A percentile compares a stretch with the other conserved stretches of the same genome.
phyloP scores from a whole-genome alignment of 2,113 vertebrate species.

The Colistium nudipinnis region DNA sequence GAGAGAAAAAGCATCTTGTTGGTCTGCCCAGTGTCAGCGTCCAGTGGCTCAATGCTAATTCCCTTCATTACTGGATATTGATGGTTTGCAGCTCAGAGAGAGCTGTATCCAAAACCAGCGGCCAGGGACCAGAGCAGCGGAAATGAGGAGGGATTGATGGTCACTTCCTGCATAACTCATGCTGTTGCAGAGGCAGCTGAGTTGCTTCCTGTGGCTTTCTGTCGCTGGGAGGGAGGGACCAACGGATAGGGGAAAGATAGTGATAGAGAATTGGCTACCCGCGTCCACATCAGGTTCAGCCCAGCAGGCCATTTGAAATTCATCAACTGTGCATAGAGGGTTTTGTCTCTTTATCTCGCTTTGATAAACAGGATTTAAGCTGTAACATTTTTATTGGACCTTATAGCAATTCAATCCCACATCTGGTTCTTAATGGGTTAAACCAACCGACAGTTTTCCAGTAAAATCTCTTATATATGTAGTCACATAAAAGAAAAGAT shows the following conservation, averaged over 20 bases:
- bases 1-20: constrained; percentile 66
- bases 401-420: not conserved
- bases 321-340: constrained; percentile 2
- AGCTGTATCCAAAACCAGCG: constrained; percentile 54
- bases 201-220: constrained; percentile 76
- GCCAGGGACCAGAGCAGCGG: constrained; percentile 62
- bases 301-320: constrained; percentile 21
- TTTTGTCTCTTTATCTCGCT: not conserved
- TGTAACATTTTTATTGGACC: not conserved
- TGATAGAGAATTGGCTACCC: constrained; percentile 18
- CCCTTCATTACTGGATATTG: constrained; percentile 77
- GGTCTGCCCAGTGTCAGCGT: constrained; percentile 72
- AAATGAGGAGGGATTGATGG: constrained; percentile 79
- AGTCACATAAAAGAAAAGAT: too few relatives aligned
- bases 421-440: not conserved
- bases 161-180: constrained; percentile 77
- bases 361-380: not conserved
- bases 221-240: constrained; percentile 56
- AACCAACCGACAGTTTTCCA: not conserved
- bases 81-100: constrained; percentile 63
- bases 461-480: not conserved
- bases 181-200: constrained; percentile 65
- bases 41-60: constrained; percentile 77
- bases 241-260: constrained; percentile 27
- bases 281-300: constrained; percentile 29